Evolutionary conservation across 64 coral and sea anemone genomes (phyloP).

Genomic region (Hydrozoanthus tunicans): DNA sequence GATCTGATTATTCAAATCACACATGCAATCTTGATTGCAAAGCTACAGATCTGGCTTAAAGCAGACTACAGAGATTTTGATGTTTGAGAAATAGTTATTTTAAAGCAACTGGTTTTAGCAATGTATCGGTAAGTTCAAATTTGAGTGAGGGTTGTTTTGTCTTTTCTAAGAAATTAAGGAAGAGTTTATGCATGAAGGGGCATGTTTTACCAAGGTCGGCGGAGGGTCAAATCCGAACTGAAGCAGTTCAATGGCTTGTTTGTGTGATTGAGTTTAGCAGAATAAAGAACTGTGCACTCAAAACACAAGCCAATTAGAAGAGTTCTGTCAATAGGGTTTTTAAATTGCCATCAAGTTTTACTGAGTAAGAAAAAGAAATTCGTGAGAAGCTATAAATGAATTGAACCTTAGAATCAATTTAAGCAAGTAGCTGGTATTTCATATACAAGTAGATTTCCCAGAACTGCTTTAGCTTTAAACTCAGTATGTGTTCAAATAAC

Average conservation of each 20-base stretch:
- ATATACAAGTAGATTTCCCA: too few species aligned
- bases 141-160: too few species aligned
- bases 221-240: background rate
- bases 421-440: too few species aligned
- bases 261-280: background rate
- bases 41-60: background rate
- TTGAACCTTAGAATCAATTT: too few species aligned
- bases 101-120: background rate
- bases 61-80: background rate
- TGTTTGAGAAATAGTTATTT: background rate
- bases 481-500: too few species aligned
- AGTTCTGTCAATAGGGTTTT: too few species aligned
- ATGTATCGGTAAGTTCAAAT: background rate
- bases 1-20: background rate
- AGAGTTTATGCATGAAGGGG: constrained; percentile 19
- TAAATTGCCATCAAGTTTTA: too few species aligned
- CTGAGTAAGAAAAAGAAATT: too few species aligned
- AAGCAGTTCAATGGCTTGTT: background rate
- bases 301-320: too few species aligned
- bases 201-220: constrained; percentile 17
- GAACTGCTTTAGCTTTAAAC: too few species aligned
- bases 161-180: constrained; percentile 52
- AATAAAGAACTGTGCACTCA: background rate
- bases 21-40: background rate
- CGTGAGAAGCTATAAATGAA: too few species aligned